These are phyloP conservation scores for Sinhomidia bicolor DNA, from an alignment of 2,888 invertebrate genomes.

Conservation along the genomic window DNA sequence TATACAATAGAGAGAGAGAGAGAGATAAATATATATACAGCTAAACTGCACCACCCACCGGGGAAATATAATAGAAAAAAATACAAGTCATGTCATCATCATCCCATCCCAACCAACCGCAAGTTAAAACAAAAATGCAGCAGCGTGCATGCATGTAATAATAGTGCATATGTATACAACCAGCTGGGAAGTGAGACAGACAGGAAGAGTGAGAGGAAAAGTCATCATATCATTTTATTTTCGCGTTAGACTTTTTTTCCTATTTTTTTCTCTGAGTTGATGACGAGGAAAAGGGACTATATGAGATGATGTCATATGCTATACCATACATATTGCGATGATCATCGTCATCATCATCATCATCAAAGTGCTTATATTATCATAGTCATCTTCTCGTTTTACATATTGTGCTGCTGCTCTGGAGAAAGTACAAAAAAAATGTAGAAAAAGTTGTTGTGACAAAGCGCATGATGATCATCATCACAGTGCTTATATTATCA, in stretches of 20 bases:
- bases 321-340: not conserved
- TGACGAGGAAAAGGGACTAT: slow-evolving; percentile 1
- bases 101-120: not conserved
- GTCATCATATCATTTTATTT: slow-evolving; percentile 44
- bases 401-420: not conserved
- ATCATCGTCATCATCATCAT: not conserved
- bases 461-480: not conserved
- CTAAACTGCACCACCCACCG: too few relatives aligned
- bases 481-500: not conserved
- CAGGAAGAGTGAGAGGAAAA: slow-evolving; percentile 17
- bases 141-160: not conserved
- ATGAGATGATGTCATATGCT: not conserved
- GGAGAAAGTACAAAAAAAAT: too few relatives aligned
- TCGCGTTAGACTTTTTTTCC: not conserved
- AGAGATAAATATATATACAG: too few relatives aligned
- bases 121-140: not conserved
- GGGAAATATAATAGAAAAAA: too few relatives aligned
- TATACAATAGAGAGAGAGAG: too few relatives aligned
- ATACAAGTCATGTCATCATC: too few relatives aligned
- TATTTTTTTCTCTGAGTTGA: not conserved
- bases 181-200: slow-evolving; percentile 7
- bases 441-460: too few relatives aligned
- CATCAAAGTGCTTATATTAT: not conserved
- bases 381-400: not conserved
- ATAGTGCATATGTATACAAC: not conserved